These are phyloP conservation scores for Timandra comae DNA, from an alignment of 2,888 invertebrate genomes.

Conservation along the genomic window DNA sequence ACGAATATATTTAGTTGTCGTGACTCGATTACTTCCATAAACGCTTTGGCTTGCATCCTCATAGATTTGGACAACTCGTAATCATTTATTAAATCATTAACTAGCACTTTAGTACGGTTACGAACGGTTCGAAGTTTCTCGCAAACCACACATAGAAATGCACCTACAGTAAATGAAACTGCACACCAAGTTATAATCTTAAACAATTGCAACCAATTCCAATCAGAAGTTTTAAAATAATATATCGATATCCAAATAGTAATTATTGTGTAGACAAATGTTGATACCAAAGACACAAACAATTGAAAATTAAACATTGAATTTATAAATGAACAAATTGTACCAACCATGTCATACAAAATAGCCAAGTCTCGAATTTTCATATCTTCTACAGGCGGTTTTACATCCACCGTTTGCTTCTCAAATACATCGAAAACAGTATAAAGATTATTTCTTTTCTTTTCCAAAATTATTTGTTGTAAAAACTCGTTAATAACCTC, in stretches of 20 bases:
- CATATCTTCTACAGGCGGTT: too few relatives aligned
- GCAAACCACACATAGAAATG: too few relatives aligned
- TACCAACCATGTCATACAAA: conserved; percentile 37
- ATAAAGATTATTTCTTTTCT: too few relatives aligned
- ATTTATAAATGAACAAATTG: conserved; percentile 34
- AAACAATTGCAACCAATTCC: too few relatives aligned
- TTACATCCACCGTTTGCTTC: too few relatives aligned
- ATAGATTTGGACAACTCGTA: conserved; percentile 40
- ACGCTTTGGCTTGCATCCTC: conserved; percentile 46
- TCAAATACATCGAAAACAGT: too few relatives aligned
- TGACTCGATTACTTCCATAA: conserved; percentile 27
- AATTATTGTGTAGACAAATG: conserved; percentile 38
- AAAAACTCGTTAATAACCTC: conserved; percentile 34
- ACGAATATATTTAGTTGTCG: conserved; percentile 27
- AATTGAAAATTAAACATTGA: conserved; percentile 43
- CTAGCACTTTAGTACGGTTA: conserved; percentile 14
- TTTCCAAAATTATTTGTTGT: too few relatives aligned
- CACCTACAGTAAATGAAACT: too few relatives aligned
- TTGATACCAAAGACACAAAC: conserved; percentile 41
- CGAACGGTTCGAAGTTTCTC: too few relatives aligned
- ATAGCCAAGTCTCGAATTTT: too few relatives aligned
- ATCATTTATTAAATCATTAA: conserved; percentile 48
- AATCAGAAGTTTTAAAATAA: conserved; percentile 4
- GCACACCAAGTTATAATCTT: too few relatives aligned
- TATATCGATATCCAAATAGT: conserved; percentile 40